Percentiles rank a stretch among this genome's conserved stretches.
Conservation (phyloP, 1,140 invertebrate genomes). For the Drosophila melanica region DNA sequence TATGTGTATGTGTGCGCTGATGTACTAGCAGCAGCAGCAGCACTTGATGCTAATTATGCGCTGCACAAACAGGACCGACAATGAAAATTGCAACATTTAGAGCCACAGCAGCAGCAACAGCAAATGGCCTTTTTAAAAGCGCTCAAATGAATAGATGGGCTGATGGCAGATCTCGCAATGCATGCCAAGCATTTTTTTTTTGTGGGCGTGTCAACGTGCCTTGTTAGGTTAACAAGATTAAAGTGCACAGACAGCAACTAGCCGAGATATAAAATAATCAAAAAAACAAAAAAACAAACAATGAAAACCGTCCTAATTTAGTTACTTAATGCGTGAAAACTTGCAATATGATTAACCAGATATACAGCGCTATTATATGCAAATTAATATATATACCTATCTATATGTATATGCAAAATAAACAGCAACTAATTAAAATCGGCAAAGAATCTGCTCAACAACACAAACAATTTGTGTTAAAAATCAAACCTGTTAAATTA, state of each 20-base stretch:
- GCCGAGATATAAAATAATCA: too few relatives aligned
- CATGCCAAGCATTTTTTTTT: slow-evolving; percentile 4
- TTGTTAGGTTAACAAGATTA: neutral
- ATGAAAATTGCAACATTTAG: slow-evolving; percentile 5
- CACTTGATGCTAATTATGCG: slow-evolving; percentile 69
- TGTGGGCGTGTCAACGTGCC: neutral
- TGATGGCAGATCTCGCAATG: neutral
- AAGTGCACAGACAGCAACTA: neutral
- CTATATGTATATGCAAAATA: too few relatives aligned
- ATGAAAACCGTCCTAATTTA: too few relatives aligned
- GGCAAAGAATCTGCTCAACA: neutral
- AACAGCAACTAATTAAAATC: neutral
- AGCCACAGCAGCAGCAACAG: slow-evolving; percentile 7
- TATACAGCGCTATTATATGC: too few relatives aligned
- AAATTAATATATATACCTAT: too few relatives aligned
- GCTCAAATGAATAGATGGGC: slow-evolving; percentile 38
- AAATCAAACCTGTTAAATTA: slow-evolving; percentile 49
- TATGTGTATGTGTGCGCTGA: slow-evolving; percentile 12
- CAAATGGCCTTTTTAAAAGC: slow-evolving; percentile 45
- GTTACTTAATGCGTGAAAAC: too few relatives aligned
- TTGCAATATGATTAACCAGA: too few relatives aligned
- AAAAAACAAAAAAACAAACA: too few relatives aligned
- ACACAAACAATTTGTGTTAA: neutral
- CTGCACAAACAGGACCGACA: slow-evolving; percentile 26
- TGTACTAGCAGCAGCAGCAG: slow-evolving; percentile 54